Conservation (phyloP, 2,797 vertebrate species). For the Iguana delicatissima region DNA sequence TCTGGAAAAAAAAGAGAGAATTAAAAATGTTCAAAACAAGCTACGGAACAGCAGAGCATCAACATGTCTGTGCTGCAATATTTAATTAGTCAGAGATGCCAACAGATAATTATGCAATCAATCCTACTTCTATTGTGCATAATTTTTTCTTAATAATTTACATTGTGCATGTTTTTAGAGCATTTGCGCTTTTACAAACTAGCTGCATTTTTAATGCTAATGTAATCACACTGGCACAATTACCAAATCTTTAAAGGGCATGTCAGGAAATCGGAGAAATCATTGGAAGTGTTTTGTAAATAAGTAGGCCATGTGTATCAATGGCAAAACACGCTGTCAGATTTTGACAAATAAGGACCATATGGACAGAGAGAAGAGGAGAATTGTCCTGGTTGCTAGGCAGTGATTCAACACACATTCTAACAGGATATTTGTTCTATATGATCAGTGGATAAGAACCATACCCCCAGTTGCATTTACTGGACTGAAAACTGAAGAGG, state of each 20-base stretch:
- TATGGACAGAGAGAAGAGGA: background rate
- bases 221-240: conserved; percentile 54
- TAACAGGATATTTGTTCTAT: background rate
- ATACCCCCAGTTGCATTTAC: no score
- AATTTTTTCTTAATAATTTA: conserved; percentile 63
- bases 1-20: conserved; percentile 1
- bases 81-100: conserved; percentile 65
- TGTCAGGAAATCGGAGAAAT: conserved; percentile 40
- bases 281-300: conserved; percentile 67
- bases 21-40: background rate
- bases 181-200: conserved; percentile 63
- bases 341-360: conserved; percentile 10
- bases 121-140: conserved; percentile 60
- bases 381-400: background rate
- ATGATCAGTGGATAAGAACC: no score
- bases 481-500: no score
- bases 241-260: conserved; percentile 65
- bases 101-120: conserved; percentile 72
- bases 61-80: conserved; percentile 55
- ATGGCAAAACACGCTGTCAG: conserved; percentile 8
- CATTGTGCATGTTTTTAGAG: conserved; percentile 47
- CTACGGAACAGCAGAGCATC: conserved; percentile 40
- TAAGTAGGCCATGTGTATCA: conserved; percentile 43
- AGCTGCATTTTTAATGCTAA: conserved; percentile 68
- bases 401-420: background rate